Evolutionary conservation across 2,113 vertebrate species (phyloP).

Genomic region (Gobiocypris rarus): DNA sequence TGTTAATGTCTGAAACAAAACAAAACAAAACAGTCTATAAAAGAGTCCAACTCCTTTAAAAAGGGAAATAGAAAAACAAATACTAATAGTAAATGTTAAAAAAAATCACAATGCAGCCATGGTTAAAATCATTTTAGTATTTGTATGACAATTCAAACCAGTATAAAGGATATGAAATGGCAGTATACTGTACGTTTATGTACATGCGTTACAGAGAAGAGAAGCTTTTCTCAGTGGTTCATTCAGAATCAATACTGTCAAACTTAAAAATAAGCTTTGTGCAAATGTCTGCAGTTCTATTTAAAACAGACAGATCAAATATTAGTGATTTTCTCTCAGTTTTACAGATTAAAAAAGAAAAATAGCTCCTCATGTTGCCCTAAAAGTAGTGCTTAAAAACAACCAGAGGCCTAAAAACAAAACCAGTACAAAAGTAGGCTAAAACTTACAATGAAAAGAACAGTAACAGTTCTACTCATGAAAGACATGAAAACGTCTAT

Average conservation of each 20-base stretch:
- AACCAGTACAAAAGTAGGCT: background rate
- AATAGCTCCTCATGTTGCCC: slow-evolving; percentile 2
- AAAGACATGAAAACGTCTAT: slow-evolving; percentile 8
- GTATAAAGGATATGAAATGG: slow-evolving; percentile 54
- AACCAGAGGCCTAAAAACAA: background rate
- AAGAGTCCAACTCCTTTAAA: slow-evolving; percentile 60
- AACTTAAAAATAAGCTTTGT: slow-evolving; percentile 50
- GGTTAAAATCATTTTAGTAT: slow-evolving; percentile 54
- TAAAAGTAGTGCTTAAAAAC: slow-evolving; percentile 49
- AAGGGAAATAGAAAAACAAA: slow-evolving; percentile 56
- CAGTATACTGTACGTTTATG: slow-evolving; percentile 41
- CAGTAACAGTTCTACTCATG: background rate
- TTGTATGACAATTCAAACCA: slow-evolving; percentile 45
- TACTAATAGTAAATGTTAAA: slow-evolving; percentile 49
- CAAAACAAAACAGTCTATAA: slow-evolving; percentile 52
- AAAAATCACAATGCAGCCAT: slow-evolving; percentile 51
- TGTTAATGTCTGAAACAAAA: slow-evolving; percentile 52
- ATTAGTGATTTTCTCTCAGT: slow-evolving; percentile 39
- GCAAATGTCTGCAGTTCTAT: slow-evolving; percentile 52
- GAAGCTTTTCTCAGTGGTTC: slow-evolving; percentile 54
- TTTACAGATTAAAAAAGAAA: slow-evolving; percentile 1
- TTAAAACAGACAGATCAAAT: slow-evolving; percentile 41
- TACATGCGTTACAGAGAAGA: slow-evolving; percentile 44
- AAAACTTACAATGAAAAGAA: slow-evolving; percentile 7
- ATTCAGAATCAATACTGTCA: slow-evolving; percentile 53